Percentiles rank a stretch among this genome's conserved stretches.
Evolutionary conservation across 2,888 invertebrate genomes (phyloP).

Genomic region (Petrolisthes cinctipes): DNA sequence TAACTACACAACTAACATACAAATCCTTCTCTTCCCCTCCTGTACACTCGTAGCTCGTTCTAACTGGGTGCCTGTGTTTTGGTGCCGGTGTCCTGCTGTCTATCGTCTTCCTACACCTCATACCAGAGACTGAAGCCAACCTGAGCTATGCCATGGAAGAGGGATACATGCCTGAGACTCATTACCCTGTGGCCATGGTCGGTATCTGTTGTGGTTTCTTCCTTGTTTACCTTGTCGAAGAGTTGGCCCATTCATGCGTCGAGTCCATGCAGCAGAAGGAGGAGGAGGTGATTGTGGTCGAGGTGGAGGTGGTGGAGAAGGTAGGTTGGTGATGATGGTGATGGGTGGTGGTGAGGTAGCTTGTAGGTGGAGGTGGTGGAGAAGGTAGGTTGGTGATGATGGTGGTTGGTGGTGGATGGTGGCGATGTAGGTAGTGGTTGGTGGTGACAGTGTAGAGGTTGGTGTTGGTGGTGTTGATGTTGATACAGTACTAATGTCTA

Average conservation of each 20-base stretch:
- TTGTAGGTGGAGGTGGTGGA: too few species aligned
- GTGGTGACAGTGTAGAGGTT: too few species aligned
- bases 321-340: background rate
- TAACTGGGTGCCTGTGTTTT: constrained; percentile 69
- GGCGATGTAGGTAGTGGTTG: too few species aligned
- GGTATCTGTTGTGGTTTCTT: constrained; percentile 74
- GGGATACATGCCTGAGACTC: constrained; percentile 19
- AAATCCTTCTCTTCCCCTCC: background rate
- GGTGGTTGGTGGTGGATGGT: too few species aligned
- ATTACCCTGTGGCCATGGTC: constrained; percentile 72
- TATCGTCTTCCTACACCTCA: constrained; percentile 75
- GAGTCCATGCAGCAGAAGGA: constrained; percentile 3
- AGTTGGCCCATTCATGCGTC: constrained; percentile 67
- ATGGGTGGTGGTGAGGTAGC: background rate
- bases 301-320: constrained; percentile 23
- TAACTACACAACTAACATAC: background rate
- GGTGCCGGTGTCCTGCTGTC: constrained; percentile 75
- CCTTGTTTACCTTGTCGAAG: constrained; percentile 74
- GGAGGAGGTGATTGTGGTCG: constrained; percentile 14
- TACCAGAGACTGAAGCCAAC: constrained; percentile 70
- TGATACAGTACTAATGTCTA: too few species aligned
- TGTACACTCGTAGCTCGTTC: background rate
- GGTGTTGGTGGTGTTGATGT: too few species aligned
- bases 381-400: too few species aligned
- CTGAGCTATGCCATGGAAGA: constrained; percentile 12